Evolutionary conservation across 2,888 invertebrate genomes (phyloP), one percentile per base, ranked within the genome.

Genomic region (Cepaea hortensis): DNA sequence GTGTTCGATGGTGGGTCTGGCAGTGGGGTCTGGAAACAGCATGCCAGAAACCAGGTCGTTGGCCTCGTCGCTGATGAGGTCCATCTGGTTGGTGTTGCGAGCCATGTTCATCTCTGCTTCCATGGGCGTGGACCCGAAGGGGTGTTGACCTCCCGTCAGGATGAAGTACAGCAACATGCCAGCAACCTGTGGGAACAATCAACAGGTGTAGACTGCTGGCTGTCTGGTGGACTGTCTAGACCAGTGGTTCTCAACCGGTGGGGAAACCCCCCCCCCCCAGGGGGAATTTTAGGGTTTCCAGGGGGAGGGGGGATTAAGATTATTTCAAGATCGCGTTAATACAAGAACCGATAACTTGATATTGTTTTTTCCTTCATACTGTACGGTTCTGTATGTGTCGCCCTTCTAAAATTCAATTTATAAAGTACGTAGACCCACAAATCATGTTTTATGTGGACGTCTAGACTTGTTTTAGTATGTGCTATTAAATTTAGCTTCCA

Each of bases 71-170:
- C 88, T 90, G 72, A 92, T 88, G 70, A 90, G 87, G 7, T 85
- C 79, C 72, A 91, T 85, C 20, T 90, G 87, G 5, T 87, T 87
- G 84, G 87, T 87, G 87, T 90, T 90, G 3, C 88, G 87, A 13
- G 89, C 87, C 70, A 93, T 89, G 87, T 91, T 92, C 48, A 86
- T 84, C 81, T 91, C 90, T 15, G 91, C 90, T 73, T 91, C 91
- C 50, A 84, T 72, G 3, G 89, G 82, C n/a, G 89, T 90, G n/a
- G 89, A 88, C 18, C 93, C 93, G 83, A 90, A 93, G 2, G 92
- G 93, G 81, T 93, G 92, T n/a, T 90, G 88, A 1, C 93, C 93
- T 6, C 92, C 93, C 20, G 92, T 91, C 84, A 93, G 89, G 82
- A 93, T 92, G 88, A 92, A 93, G 90, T 93, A 91, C 46, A 92